These are phyloP conservation scores for Kryphioiulus occultus DNA, from an alignment of 2,888 invertebrate genomes.

Conservation along the genomic window DNA sequence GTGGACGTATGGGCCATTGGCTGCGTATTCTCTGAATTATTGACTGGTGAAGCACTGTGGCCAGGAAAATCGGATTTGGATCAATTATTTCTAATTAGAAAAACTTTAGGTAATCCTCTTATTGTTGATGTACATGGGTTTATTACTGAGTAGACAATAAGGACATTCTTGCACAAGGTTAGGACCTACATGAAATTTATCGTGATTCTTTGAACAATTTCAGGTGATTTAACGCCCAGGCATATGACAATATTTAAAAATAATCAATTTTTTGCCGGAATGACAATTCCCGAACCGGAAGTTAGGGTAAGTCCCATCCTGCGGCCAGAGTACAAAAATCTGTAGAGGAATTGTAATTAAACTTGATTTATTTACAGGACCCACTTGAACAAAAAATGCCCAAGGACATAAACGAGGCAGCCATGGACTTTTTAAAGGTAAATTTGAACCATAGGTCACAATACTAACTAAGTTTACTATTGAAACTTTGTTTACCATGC, in stretches of 20 bases:
- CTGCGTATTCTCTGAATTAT: conserved; percentile 86
- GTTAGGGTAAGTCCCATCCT: conserved; percentile 65
- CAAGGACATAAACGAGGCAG: conserved; percentile 71
- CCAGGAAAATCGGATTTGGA: conserved; percentile 99
- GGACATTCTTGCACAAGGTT: neutral
- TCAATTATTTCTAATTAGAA: conserved; percentile 93
- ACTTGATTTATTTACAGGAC: conserved; percentile 64
- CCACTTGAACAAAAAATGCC: conserved; percentile 88
- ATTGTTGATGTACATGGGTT: no score
- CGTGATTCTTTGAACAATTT: neutral
- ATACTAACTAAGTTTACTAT: no score
- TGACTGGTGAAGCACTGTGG: conserved; percentile 91
- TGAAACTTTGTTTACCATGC: no score
- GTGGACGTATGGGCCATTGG: conserved; percentile 99
- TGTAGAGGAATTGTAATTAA: neutral
- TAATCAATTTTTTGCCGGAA: conserved; percentile 93
- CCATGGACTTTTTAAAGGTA: conserved; percentile 87
- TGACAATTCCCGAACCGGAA: conserved; percentile 90
- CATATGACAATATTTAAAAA: conserved; percentile 96
- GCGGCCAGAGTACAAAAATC: neutral
- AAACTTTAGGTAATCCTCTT: conserved; percentile 74
- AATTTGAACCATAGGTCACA: conserved; percentile 42
- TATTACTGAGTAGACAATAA: no score
- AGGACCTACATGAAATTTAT: neutral
- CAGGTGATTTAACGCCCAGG: conserved; percentile 86